Conservation (phyloP, 2,113 vertebrate species). For the Numida meleagris region DNA sequence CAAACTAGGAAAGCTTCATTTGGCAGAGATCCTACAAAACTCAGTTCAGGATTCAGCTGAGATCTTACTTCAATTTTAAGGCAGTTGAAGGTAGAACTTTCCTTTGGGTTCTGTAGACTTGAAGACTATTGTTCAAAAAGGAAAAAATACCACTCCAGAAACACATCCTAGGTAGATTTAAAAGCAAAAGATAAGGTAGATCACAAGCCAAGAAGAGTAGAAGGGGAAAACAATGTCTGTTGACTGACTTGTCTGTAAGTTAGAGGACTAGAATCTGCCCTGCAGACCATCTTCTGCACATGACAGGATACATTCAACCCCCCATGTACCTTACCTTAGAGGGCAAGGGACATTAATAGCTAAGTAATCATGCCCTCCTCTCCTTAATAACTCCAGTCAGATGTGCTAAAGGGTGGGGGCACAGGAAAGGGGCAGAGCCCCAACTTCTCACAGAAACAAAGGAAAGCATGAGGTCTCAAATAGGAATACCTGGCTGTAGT, state of each 20-base stretch:
- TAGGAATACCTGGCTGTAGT: not conserved
- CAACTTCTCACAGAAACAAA: not conserved
- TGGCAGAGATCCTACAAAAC: not conserved
- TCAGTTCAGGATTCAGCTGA: not conserved
- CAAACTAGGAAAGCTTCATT: not conserved
- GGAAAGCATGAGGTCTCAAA: not conserved
- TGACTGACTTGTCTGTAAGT: not conserved
- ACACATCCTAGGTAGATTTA: not conserved
- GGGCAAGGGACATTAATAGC: not conserved
- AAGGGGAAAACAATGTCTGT: not conserved
- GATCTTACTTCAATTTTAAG: not conserved
- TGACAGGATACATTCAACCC: not conserved
- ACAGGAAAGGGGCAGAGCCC: not conserved
- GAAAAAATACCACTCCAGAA: not conserved
- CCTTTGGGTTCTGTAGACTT: not conserved
- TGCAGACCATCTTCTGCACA: not conserved
- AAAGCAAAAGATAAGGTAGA: not conserved
- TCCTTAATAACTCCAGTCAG: not conserved
- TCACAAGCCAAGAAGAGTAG: not conserved
- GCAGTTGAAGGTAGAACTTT: not conserved
- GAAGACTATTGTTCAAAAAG: not conserved
- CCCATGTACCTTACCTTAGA: not conserved
- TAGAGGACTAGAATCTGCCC: not conserved
- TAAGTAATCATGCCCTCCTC: not conserved
- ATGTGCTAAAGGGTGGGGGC: not conserved